Evolutionary conservation across 2,797 vertebrate genomes (phyloP), one percentile per base, ranked within the genome.

Genomic region (Stomatorhinus walkeri): DNA sequence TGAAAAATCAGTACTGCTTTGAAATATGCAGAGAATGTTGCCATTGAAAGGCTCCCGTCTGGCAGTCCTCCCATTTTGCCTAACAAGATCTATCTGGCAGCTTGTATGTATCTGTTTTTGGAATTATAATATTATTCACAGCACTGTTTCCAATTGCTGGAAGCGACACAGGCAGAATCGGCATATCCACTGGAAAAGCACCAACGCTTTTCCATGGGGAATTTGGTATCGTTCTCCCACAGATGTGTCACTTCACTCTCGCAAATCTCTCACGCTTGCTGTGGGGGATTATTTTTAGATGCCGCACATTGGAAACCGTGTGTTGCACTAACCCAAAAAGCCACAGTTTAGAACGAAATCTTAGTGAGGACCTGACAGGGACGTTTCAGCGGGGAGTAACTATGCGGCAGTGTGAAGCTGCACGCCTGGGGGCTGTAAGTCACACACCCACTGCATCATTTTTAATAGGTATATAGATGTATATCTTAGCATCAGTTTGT

Each of bases 111-210:
- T 72, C 83, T 86, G 88, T 86, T 86, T 72, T 24, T 72, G 83
- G 9, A 86, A 51, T 48, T 56, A 72, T 54, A 68, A 72, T 89
- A 24, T 85, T 59, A 40, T 84, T 83, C 48, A 36, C 83, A 68
- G 88, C 32, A 14, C 56, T 86, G 83, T 72, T 86, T 86, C 28
- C 49, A 89, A 72, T 40, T 19, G 88, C 83, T 61, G 16, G 61
- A 86, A 85, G 88, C 24, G n/a, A 72, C 43, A 76, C 83, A 36
- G 46, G 83, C 88, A 86, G 81, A 28, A 40, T 86, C 28, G 32
- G 49, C 46, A 54, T 61, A 86, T 86, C 48, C 56, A 28, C 46
- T 89, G 83, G 83, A 89, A 43, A 40, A 68, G 48, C 32, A 89
- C 46, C 48, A 54, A 36, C 3, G 1, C 19, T 40, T 22, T 68